Percentiles rank a stretch among this genome's conserved stretches.
Evolutionary conservation across 2,113 vertebrate genomes (phyloP).

Genomic region (cat (Felis catus)): F.catus_Fca126_mat1.0 CM031420.1:121907501-121908000

Average conservation of each 20-base stretch:
- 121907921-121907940: background rate
- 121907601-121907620: constrained; percentile 51
- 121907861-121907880: background rate
- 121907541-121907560: constrained; percentile 3
- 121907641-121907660: constrained; percentile 64
- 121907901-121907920: background rate
- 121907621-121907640: constrained; percentile 15
- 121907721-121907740: constrained; percentile 58
- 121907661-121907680: constrained; percentile 72
- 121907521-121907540: constrained; percentile 27
- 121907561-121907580: background rate
- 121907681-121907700: constrained; percentile 75
- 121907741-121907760: constrained; percentile 65
- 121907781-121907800: background rate
- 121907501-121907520: constrained; percentile 44
- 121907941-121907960: background rate
- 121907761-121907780: background rate
- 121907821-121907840: background rate
- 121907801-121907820: background rate
- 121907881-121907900: background rate
- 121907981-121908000: background rate
- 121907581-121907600: background rate
- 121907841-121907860: background rate
- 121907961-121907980: background rate
- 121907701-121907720: constrained; percentile 74